Base-by-base conservation (phyloP, 2,888 invertebrate genomes). In the Leucania comma region DNA sequence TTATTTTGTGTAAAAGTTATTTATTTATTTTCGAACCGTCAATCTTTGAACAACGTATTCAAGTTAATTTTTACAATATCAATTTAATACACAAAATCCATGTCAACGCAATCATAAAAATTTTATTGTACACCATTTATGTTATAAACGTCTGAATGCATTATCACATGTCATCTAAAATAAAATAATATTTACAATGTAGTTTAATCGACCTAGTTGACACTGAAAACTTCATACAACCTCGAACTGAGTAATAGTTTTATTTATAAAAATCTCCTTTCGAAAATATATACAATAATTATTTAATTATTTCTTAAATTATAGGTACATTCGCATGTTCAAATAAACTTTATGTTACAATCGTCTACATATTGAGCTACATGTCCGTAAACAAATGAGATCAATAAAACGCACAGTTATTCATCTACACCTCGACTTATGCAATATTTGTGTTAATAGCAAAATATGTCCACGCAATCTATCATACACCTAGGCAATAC, bases 361-460 rank as follows among this genome's bases (percentile, higher is more conserved):
- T 88, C 88, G 89, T 90, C 90, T 93, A 93, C 90, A 93, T 90
- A 94, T 95, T 95, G 95, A 95, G 95, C 95, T 95, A 94, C 90
- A 92, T 91, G 90, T 93, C 87, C 92, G 91, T 94, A 93, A 93
- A 94, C 93, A 93, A 94, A 94, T 95, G 95, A 95, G 95, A 95
- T 95, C 95, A 95, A 94, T 93, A 92, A 93, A 92, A 93, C 94
- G 91, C 94, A 91, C 92, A 87, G 57, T 74, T 88, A 86, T 87
- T 82, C 86, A 86, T 86, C 87, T 85, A 88, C 84, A 83, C 76
- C 71, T 78, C 77, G 67, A 80, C 84, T 85, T 82, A 88, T 79
- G 84, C 81, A 87, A 87, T 86, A 85, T 84, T 85, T 84, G 84
- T 84, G 83, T 88, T 85, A 85, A 82, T 86, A 87, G 84, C 84